Percentiles rank a stretch among this genome's conserved stretches.
These are phyloP conservation scores for Mormoops blainvillei DNA, from an alignment of 2,113 vertebrate genomes.

Conservation along the genomic window DNA sequence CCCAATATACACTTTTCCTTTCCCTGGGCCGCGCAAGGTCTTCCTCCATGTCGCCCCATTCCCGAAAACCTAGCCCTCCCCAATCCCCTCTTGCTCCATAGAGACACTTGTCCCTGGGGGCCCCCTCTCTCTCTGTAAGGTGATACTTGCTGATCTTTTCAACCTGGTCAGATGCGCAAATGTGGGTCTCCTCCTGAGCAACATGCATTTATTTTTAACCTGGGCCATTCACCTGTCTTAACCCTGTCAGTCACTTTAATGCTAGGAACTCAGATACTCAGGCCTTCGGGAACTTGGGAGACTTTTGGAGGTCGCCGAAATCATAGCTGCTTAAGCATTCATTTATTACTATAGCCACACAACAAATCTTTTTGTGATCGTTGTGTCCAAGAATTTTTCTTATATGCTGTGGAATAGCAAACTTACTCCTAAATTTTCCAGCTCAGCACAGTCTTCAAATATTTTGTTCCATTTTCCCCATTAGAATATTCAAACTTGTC, in stretches of 20 bases:
- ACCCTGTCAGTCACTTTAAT: background rate
- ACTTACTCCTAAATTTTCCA: constrained; percentile 27
- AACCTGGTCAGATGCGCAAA: background rate
- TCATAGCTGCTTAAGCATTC: background rate
- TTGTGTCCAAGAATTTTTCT: background rate
- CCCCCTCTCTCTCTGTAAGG: background rate
- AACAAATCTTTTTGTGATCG: background rate
- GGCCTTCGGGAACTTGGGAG: background rate
- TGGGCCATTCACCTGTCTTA: background rate
- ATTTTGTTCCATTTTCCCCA: background rate
- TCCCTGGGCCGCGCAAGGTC: background rate
- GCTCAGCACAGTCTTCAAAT: background rate
- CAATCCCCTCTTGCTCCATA: background rate
- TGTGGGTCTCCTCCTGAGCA: background rate
- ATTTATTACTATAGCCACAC: background rate
- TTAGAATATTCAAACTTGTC: background rate
- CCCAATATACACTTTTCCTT: background rate
- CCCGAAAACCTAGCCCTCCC: background rate
- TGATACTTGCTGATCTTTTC: constrained; percentile 31
- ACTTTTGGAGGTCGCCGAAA: background rate
- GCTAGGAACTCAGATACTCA: background rate
- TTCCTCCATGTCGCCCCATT: background rate
- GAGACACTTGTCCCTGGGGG: background rate
- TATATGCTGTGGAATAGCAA: background rate
- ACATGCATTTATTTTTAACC: constrained; percentile 24